Base-by-base conservation (phyloP, 2,113 vertebrate genomes). In the Zosterops japonicus region DNA sequence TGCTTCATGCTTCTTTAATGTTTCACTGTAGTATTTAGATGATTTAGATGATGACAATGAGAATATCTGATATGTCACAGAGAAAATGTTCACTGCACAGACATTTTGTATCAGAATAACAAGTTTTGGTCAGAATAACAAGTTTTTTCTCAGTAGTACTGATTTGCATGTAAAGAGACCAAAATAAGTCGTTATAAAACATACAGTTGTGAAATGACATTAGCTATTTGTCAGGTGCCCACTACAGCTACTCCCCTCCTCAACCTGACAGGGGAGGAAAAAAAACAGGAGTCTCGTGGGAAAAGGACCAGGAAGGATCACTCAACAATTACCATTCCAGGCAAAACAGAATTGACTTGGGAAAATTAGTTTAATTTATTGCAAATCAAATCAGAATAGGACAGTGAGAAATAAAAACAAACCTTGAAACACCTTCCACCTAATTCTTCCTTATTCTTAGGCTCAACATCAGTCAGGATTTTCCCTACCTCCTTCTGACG, bases 271-370 rank as follows among this genome's bases (percentile, higher is more conserved):
- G 4, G 7, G 6, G 4, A 24, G 17, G n/a, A 21, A n/a, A 63
- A 42, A 59, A 44, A 24, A 2, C 25, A 35, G 11, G 12, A 46
- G 7, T 4, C 5, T 31, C 1, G 1, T 47, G 11, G 20, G 9
- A 33, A 47, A 52, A 65, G 14, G 18, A 20, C 1, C 5, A 8
- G 14, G 4, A 61, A 19, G 36, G 6, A 76, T 76, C 12, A 23
- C 10, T 47, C 15, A 25, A 5, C 7, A 33, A 3, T 33, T 57
- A 23, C 6, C 0, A 0, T 39, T 21, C 15, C 1, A 1, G 17
- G 8, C 12, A 63, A 53, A 76, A 23, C 2, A 67, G 10, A 23
- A 31, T 29, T 2, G 1, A 33, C 11, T 61, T 39, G 14, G 27
- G 11, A 12, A 67, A 63, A 89, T 46, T 21, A 39, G 4, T 49